Evolutionary conservation across 2,113 vertebrate species (phyloP).

Genomic region (Bambusicola thoracicus): DNA sequence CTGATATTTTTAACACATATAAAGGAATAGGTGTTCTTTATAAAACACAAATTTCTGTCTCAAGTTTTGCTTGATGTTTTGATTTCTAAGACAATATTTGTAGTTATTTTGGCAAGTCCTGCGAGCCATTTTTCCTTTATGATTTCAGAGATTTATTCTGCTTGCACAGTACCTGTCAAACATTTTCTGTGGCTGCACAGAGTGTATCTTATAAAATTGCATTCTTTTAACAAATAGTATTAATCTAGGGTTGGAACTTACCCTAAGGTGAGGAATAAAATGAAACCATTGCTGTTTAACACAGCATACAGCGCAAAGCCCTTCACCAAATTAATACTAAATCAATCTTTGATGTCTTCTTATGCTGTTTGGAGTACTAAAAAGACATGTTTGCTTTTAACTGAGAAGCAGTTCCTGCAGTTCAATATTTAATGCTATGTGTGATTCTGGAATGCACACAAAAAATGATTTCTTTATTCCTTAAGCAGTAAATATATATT

Average conservation of each 20-base stretch:
- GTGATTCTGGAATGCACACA: neutral
- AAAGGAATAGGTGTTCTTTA: neutral
- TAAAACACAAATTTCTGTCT: neutral
- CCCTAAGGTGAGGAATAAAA: slow-evolving; percentile 32
- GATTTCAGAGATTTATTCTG: slow-evolving; percentile 21
- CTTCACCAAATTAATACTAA: slow-evolving; percentile 4
- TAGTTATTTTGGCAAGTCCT: neutral
- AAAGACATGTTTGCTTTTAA: slow-evolving; percentile 14
- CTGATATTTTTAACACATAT: neutral
- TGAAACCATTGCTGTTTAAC: neutral
- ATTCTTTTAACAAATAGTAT: slow-evolving; percentile 53
- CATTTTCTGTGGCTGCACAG: slow-evolving; percentile 38
- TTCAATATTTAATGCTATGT: neutral
- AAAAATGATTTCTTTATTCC: neutral
- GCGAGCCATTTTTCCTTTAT: neutral
- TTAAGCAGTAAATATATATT: neutral
- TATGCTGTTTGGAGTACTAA: neutral
- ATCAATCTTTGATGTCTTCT: neutral
- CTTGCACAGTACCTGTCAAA: slow-evolving; percentile 29
- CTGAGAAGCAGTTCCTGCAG: neutral
- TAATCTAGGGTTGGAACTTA: slow-evolving; percentile 39
- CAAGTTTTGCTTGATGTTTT: neutral
- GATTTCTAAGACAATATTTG: neutral
- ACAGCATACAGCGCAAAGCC: neutral
- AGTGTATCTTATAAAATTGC: slow-evolving; percentile 27